A percentile compares a stretch with the other conserved stretches of the same genome.
These are phyloP conservation scores for Rotaria macrura DNA, from an alignment of 2,888 invertebrate genomes.

Conservation along the genomic window DNA sequence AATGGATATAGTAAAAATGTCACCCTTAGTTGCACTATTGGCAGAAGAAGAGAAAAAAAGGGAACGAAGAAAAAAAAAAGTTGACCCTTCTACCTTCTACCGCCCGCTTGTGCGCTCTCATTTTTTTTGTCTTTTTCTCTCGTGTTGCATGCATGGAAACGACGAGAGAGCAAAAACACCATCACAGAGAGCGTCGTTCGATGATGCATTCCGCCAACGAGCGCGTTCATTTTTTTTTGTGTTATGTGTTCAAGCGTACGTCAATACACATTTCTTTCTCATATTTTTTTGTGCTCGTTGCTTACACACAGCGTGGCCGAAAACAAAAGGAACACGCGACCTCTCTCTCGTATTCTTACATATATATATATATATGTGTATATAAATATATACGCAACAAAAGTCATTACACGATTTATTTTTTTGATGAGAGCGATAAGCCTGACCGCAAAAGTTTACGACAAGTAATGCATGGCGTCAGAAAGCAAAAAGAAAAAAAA, in stretches of 20 bases:
- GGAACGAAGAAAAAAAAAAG: background rate
- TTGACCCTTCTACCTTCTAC: background rate
- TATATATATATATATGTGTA: background rate
- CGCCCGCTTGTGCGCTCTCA: background rate
- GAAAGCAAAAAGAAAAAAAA: background rate
- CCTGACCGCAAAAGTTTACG: conserved; percentile 7
- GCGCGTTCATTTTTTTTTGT: background rate
- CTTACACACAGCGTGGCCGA: background rate
- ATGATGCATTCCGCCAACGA: background rate
- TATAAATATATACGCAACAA: background rate
- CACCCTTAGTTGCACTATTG: background rate
- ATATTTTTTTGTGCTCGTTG: background rate
- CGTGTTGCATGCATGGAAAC: background rate
- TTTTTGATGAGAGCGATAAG: background rate
- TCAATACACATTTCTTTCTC: background rate
- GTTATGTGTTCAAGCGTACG: conserved; percentile 2
- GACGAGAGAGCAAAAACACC: conserved; percentile 1
- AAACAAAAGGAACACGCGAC: background rate
- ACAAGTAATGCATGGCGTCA: background rate
- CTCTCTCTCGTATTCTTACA: background rate
- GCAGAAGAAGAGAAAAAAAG: background rate
- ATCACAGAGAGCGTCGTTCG: background rate
- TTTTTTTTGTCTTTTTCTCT: background rate
- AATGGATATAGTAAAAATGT: background rate
- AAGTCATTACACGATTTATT: background rate